These are phyloP conservation scores for Coptotermes formosanus DNA, from an alignment of 1,140 invertebrate genomes.

Conservation along the genomic window DNA sequence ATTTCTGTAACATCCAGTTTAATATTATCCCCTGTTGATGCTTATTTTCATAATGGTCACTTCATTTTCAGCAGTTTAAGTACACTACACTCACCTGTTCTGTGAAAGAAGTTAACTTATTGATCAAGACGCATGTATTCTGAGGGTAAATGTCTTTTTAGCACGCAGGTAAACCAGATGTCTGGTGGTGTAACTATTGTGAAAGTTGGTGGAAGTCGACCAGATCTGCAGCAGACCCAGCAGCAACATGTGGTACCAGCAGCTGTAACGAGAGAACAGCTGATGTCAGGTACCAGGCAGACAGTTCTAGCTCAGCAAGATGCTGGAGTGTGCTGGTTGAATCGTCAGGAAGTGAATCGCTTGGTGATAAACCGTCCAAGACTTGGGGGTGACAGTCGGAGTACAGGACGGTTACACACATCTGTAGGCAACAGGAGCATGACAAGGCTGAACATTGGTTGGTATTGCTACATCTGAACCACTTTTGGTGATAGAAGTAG, in stretches of 20 bases:
- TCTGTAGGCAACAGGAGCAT: slow-evolving; percentile 68
- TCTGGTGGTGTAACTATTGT: slow-evolving; percentile 73
- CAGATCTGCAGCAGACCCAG: slow-evolving; percentile 17
- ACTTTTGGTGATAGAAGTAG: no score
- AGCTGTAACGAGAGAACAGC: background rate
- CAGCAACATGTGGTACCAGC: background rate
- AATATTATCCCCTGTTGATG: no score
- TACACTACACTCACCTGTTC: no score
- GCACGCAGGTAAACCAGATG: slow-evolving; percentile 61
- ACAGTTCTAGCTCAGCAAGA: slow-evolving; percentile 33
- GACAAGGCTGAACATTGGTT: slow-evolving; percentile 67
- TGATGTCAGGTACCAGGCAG: slow-evolving; percentile 20
- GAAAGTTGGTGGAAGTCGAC: slow-evolving; percentile 59
- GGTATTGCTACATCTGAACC: background rate
- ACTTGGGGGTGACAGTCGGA: slow-evolving; percentile 60
- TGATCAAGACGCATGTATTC: background rate
- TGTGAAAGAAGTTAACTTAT: background rate
- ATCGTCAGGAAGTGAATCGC: slow-evolving; percentile 38
- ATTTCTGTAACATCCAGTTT: no score
- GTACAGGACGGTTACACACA: slow-evolving; percentile 65
- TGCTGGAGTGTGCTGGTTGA: slow-evolving; percentile 21
- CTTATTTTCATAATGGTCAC: no score
- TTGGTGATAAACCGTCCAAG: slow-evolving; percentile 39
- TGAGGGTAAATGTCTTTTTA: background rate
- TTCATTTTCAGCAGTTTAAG: no score